A percentile compares a stretch with the other conserved stretches of the same genome.
Conservation (phyloP, 2,888 invertebrate species). For the Oasisia sp. region DNA sequence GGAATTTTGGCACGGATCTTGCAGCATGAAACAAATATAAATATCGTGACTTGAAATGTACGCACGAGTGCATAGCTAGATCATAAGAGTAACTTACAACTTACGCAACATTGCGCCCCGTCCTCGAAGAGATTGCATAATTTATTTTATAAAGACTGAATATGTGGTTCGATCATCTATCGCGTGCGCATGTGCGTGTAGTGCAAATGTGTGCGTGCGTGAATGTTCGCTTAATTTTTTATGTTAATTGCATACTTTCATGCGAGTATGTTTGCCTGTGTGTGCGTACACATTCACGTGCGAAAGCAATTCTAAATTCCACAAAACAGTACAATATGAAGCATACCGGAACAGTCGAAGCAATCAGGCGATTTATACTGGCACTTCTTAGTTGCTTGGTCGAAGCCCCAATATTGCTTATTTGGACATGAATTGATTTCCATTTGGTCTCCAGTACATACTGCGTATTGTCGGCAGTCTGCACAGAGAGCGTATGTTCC, state of each 20-base stretch:
- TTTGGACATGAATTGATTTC: background rate
- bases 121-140: too few species aligned
- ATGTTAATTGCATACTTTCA: background rate
- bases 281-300: background rate
- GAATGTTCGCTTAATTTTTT: background rate
- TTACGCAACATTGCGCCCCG: too few species aligned
- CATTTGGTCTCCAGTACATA: background rate
- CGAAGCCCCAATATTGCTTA: background rate
- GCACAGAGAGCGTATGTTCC: background rate
- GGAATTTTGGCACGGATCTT: background rate
- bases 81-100: too few species aligned
- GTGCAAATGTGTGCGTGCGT: background rate
- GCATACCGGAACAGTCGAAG: slow-evolving; percentile 1
- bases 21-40: background rate
- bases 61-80: too few species aligned
- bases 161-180: too few species aligned
- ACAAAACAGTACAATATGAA: background rate
- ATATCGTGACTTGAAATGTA: background rate
- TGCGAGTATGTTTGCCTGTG: background rate
- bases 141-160: too few species aligned
- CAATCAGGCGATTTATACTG: background rate
- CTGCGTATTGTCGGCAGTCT: background rate
- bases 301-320: background rate
- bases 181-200: too few species aligned
- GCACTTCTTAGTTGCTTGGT: background rate